Percentiles rank a stretch among this genome's conserved stretches.
These are phyloP conservation scores for Calameuta pallipes DNA, from an alignment of 2,888 invertebrate species.

Conservation along the genomic window DNA sequence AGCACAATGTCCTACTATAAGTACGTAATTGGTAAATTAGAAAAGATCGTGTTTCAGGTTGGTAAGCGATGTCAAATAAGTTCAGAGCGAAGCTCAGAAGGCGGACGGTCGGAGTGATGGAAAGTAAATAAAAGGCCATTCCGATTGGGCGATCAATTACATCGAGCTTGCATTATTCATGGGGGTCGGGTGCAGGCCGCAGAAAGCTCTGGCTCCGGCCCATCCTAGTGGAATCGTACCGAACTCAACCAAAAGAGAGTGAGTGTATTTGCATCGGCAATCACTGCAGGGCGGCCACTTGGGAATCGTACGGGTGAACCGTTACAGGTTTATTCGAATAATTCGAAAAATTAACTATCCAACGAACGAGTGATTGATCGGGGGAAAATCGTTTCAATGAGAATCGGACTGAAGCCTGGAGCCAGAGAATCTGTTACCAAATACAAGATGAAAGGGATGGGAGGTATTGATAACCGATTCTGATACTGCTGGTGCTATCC, in stretches of 20 bases:
- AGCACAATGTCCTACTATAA: neutral
- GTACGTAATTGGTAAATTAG: neutral
- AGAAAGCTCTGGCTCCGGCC: conserved; percentile 56
- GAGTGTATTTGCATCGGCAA: conserved; percentile 62
- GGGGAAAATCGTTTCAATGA: neutral
- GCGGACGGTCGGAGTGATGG: conserved; percentile 54
- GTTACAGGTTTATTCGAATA: conserved; percentile 44
- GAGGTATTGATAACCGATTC: neutral
- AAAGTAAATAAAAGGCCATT: conserved; percentile 66
- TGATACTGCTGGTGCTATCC: neutral
- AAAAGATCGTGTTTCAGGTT: conserved; percentile 18
- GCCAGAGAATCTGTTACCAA: neutral
- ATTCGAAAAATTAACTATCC: conserved; percentile 45
- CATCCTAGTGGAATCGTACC: neutral
- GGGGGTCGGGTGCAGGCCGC: conserved; percentile 59
- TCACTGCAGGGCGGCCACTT: conserved; percentile 54
- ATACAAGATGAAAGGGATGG: neutral
- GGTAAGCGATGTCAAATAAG: conserved; percentile 63
- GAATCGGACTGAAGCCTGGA: neutral
- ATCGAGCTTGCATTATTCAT: conserved; percentile 65
- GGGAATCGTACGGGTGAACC: conserved; percentile 41
- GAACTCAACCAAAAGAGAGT: conserved; percentile 27
- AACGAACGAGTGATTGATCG: conserved; percentile 12
- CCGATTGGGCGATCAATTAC: conserved; percentile 66
- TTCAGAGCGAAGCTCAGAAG: conserved; percentile 42